These are phyloP conservation scores for Heteromurus nitidus DNA, from an alignment of 2,888 invertebrate species.

Conservation along the genomic window DNA sequence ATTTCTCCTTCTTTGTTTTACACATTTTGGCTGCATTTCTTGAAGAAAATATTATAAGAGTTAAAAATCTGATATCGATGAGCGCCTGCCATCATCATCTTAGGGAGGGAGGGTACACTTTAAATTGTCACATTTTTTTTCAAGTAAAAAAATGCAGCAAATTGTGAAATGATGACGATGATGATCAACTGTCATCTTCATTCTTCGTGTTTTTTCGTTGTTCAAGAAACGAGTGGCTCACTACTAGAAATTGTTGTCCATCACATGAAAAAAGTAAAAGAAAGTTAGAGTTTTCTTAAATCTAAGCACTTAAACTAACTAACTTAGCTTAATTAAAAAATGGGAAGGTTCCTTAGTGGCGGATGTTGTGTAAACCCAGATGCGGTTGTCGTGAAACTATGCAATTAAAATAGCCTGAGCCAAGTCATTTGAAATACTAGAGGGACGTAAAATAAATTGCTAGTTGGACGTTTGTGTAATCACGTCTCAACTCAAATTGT, in stretches of 20 bases:
- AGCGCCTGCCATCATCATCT: too few relatives aligned
- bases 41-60: too few relatives aligned
- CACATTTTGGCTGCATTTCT: too few relatives aligned
- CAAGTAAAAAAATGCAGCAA: background rate
- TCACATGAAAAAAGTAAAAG: too few relatives aligned
- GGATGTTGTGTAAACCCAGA: slow-evolving; percentile 51
- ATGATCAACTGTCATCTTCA: too few relatives aligned
- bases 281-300: slow-evolving; percentile 40
- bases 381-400: slow-evolving; percentile 69
- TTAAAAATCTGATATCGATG: too few relatives aligned
- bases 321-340: slow-evolving; percentile 3
- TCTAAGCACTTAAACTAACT: too few relatives aligned
- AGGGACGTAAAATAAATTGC: slow-evolving; percentile 68
- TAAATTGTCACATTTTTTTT: too few relatives aligned
- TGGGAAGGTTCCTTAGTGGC: background rate
- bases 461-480: too few relatives aligned
- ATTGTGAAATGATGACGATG: background rate
- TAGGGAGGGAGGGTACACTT: too few relatives aligned
- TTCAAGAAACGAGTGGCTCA: slow-evolving; percentile 24
- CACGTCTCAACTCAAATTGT: too few relatives aligned
- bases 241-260: slow-evolving; percentile 7
- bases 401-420: slow-evolving; percentile 72
- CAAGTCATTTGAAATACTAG: slow-evolving; percentile 66
- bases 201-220: slow-evolving; percentile 4
- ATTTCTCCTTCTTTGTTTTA: too few relatives aligned